Conservation (phyloP, 2,797 vertebrate genomes). For the Esox lucius region DNA sequence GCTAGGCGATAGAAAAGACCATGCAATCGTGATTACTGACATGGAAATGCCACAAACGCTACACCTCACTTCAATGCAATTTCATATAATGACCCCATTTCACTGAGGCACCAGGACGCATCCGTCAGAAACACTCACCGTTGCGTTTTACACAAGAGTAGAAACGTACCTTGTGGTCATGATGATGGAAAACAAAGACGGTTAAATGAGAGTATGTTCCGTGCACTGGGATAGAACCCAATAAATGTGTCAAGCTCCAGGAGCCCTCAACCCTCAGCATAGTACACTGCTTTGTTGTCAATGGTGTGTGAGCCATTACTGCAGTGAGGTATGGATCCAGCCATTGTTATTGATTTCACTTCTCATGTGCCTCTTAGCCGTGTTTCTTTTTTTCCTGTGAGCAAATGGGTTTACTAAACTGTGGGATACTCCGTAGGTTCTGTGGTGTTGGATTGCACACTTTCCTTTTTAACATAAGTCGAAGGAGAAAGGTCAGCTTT, state of each 20-base stretch:
- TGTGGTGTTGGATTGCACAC: slow-evolving; percentile 14
- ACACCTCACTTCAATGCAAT: not conserved
- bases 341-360: slow-evolving; percentile 1
- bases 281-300: not conserved
- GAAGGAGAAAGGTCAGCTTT: not conserved
- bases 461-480: not conserved
- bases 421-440: not conserved
- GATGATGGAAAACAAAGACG: not conserved
- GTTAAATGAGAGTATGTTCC: not conserved
- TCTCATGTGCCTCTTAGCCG: slow-evolving; percentile 12
- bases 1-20: not conserved
- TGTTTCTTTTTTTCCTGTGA: not conserved
- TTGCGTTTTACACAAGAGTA: not conserved
- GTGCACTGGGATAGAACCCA: not conserved
- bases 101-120: not conserved
- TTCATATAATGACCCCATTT: not conserved
- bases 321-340: not conserved
- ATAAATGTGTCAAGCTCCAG: not conserved
- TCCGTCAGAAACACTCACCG: not conserved
- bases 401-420: slow-evolving; percentile 17
- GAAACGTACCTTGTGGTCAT: not conserved
- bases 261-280: not conserved
- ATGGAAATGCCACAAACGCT: not conserved
- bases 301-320: not conserved
- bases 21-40: not conserved